Conservation (phyloP, 2,888 invertebrate species). For the Cerastis rubricosa region DNA sequence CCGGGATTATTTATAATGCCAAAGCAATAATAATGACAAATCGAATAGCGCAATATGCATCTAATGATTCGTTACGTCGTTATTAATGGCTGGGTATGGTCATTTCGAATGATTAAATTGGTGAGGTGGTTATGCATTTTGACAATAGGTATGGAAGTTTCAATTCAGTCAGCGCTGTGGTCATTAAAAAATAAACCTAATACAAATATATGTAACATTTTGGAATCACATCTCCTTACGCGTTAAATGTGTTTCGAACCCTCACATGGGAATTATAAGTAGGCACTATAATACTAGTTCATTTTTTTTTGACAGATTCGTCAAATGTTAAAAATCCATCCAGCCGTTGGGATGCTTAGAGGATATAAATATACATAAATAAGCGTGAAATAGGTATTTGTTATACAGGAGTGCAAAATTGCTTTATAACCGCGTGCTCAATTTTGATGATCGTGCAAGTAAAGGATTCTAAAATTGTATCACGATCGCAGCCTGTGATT, state of each 20-base stretch:
- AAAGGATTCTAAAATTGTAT: no score
- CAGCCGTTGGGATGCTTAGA: neutral
- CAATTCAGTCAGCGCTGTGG: neutral
- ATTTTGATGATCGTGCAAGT: no score
- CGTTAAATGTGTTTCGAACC: neutral
- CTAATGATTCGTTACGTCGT: neutral
- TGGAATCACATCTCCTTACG: neutral
- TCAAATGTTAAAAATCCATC: neutral
- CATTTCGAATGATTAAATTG: neutral
- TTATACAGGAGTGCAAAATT: no score
- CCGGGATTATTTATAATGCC: constrained; percentile 1
- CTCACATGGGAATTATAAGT: neutral
- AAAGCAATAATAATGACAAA: neutral
- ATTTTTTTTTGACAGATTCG: neutral
- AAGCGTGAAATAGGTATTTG: no score
- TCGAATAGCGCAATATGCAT: neutral
- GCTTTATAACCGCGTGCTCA: no score
- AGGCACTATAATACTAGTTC: neutral
- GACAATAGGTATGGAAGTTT: neutral
- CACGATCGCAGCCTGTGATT: no score
- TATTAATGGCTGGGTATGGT: neutral
- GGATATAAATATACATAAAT: neutral
- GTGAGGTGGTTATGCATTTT: neutral
- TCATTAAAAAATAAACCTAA: neutral
- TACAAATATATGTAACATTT: neutral